phyloP scores from a whole-genome alignment of 2,797 vertebrate species.

The Pagetopsis macropterus region DNA sequence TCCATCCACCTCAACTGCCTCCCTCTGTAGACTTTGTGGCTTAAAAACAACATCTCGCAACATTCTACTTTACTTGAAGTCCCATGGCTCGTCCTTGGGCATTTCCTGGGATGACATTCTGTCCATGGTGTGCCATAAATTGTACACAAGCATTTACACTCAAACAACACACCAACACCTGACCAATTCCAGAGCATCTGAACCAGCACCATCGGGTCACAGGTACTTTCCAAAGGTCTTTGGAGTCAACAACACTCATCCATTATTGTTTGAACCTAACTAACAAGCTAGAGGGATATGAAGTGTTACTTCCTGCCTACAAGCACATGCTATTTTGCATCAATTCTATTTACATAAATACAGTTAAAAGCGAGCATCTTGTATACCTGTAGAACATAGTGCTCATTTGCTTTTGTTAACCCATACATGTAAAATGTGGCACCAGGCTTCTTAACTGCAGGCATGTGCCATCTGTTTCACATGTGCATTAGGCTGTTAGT shows the following conservation, averaged over 20 bases:
- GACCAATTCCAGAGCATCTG: conserved; percentile 5
- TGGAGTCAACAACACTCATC: conserved; percentile 6
- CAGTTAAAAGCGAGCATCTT: not conserved
- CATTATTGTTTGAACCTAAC: conserved; percentile 1
- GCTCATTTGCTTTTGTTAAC: not conserved
- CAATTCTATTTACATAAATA: conserved; percentile 2
- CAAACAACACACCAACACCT: not conserved
- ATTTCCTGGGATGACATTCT: conserved; percentile 11
- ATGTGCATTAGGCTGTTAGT: not conserved
- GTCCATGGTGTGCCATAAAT: conserved; percentile 9
- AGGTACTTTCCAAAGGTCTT: conserved; percentile 8
- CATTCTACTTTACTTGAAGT: conserved; percentile 20
- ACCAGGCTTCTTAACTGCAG: not conserved
- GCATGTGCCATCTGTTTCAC: not conserved
- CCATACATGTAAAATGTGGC: not conserved
- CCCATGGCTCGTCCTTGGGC: conserved; percentile 5
- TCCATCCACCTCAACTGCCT: conserved; percentile 4
- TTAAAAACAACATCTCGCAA: conserved; percentile 24
- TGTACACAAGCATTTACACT: conserved; percentile 7
- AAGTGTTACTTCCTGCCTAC: not conserved
- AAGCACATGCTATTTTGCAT: not conserved
- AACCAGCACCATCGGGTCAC: not conserved
- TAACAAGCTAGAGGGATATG: not conserved
- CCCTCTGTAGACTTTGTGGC: conserved; percentile 14
- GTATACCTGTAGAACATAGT: not conserved